Conservation (phyloP, 2,113 vertebrate species). For the Calyptomena viridis region DNA sequence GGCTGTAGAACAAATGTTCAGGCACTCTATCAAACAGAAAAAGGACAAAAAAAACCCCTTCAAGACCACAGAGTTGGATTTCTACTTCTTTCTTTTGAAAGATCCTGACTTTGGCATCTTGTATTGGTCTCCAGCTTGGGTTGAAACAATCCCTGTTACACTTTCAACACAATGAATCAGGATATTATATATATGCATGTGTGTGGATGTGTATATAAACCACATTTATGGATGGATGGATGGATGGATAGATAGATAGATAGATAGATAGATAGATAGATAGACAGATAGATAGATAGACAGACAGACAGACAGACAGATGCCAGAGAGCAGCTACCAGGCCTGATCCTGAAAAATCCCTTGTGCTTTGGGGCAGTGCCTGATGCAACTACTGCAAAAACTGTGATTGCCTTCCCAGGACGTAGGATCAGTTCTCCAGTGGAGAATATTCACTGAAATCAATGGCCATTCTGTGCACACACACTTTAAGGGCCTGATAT, state of each 20-base stretch:
- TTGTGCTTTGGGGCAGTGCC: neutral
- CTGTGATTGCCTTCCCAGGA: neutral
- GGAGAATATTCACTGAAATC: slow-evolving; percentile 1
- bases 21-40: neutral
- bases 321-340: neutral
- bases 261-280: neutral
- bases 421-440: neutral
- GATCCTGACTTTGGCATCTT: neutral
- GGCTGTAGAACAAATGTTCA: neutral
- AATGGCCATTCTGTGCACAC: slow-evolving; percentile 37
- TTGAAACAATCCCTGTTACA: neutral
- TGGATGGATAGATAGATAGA: fast-evolving
- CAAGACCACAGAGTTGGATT: neutral
- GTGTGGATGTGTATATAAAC: neutral
- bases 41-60: neutral
- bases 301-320: fast-evolving
- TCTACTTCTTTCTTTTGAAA: neutral
- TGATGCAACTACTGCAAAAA: neutral
- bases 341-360: neutral
- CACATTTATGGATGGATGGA: fast-evolving
- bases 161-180: neutral
- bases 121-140: neutral
- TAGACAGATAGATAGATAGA: fast-evolving
- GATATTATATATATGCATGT: neutral
- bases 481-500: neutral